These are phyloP conservation scores for Epinephelus malabaricus DNA, from an alignment of 2,797 vertebrate genomes.

Conservation along the genomic window DNA sequence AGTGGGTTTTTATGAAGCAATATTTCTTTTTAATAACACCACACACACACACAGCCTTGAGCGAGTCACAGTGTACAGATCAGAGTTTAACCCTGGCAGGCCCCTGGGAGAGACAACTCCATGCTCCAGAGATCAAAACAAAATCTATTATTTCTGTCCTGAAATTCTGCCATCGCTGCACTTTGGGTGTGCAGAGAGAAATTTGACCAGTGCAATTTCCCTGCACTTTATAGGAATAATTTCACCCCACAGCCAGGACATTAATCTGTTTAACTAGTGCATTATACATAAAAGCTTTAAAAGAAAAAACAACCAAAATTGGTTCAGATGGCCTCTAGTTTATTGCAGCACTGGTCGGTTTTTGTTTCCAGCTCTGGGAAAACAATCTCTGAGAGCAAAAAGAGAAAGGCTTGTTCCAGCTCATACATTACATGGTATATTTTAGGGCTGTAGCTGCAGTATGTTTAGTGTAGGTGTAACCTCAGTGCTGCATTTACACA, in stretches of 20 bases:
- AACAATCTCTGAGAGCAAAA: slow-evolving; percentile 25
- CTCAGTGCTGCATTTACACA: slow-evolving; percentile 7
- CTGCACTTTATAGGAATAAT: slow-evolving; percentile 60
- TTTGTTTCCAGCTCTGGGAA: slow-evolving; percentile 15
- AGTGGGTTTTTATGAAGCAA: slow-evolving; percentile 81
- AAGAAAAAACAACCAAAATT: slow-evolving; percentile 35
- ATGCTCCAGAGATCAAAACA: slow-evolving; percentile 63
- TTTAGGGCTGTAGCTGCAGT: neutral
- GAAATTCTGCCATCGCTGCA: slow-evolving; percentile 63
- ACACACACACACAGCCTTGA: slow-evolving; percentile 65
- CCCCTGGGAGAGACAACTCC: slow-evolving; percentile 65
- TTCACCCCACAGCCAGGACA: slow-evolving; percentile 25
- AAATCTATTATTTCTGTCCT: slow-evolving; percentile 69
- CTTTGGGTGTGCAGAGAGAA: slow-evolving; percentile 37
- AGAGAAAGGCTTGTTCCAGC: slow-evolving; percentile 12
- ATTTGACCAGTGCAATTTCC: slow-evolving; percentile 53
- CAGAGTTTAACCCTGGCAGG: slow-evolving; percentile 78
- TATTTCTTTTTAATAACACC: slow-evolving; percentile 84
- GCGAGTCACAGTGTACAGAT: slow-evolving; percentile 71
- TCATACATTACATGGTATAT: slow-evolving; percentile 4
- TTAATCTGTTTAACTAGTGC: slow-evolving; percentile 64
- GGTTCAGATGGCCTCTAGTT: slow-evolving; percentile 38
- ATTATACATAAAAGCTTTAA: slow-evolving; percentile 53
- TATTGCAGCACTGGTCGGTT: slow-evolving; percentile 31
- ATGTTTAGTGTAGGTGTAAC: neutral